Evolutionary conservation across 2,113 vertebrate species (phyloP), one percentile per base, ranked within the genome.

Genomic region (Tetrao urogallus): DNA sequence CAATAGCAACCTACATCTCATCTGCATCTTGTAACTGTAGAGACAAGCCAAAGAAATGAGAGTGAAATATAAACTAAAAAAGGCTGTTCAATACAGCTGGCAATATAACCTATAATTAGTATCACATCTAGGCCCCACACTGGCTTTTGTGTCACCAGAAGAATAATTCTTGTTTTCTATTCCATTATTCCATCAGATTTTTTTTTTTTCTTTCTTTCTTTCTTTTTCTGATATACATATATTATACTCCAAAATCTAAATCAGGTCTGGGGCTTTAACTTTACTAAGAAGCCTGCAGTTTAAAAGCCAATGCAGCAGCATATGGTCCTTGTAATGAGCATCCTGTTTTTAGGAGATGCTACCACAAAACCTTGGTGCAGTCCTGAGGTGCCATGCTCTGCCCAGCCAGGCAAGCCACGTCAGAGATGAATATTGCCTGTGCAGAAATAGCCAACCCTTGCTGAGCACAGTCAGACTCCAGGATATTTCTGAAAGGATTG

Each of bases 351-450:
- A 25, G 69, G 18, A 81, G 22, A n/a, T 65, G 0, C 21, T 57
- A 6, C 58, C 25, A 4, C 25, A 38, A 64, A 60, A 14, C 8
- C n/a, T 28, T 38, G 66, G 61, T 20, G 66, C 24, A 11, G 19
- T 4, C 30, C 7, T 10, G 79, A n/a, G 40, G 21, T 76, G 56
- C 61, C 5, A 1, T 1, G 5, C 32, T 89, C 36, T 7, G 25
- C 13, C 4, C 1, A 22, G 36, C 30, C 10, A 0, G 3, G 3
- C 0, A 3, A 54, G 56, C 50, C 7, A 8, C 11, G 3, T 34
- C 28, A 19, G 56, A 30, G 61, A 15, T 11, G 27, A 28, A 1
- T 5, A 11, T 40, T 50, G 34, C 18, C 11, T 25, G 22, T 50
- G 34, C 69, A 47, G 52, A 8, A 61, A 22, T 27, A 52, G 9